These are phyloP conservation scores for Atherinosoma microstoma DNA, from an alignment of 2,797 vertebrate genomes.

Conservation along the genomic window DNA sequence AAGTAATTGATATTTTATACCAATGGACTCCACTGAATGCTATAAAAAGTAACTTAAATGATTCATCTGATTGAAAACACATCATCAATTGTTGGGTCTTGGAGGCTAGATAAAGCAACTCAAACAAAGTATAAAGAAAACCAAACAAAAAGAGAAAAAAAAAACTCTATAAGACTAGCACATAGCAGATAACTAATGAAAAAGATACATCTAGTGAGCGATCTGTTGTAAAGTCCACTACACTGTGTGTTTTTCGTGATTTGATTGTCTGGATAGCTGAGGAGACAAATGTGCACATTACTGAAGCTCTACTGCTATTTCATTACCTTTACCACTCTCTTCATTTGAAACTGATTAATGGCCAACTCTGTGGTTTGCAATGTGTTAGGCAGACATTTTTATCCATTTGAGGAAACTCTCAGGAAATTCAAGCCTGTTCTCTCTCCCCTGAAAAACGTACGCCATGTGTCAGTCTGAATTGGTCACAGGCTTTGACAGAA, in stretches of 20 bases:
- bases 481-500: slow-evolving; percentile 33
- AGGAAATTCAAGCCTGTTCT: slow-evolving; percentile 24
- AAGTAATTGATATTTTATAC: too few species aligned
- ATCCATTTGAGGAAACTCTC: slow-evolving; percentile 56
- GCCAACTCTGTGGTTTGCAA: slow-evolving; percentile 31
- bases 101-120: not conserved
- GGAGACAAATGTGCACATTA: slow-evolving; percentile 53
- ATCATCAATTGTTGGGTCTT: not conserved
- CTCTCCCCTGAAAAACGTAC: slow-evolving; percentile 34
- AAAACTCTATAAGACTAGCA: too few species aligned
- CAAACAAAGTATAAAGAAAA: not conserved
- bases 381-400: slow-evolving; percentile 46
- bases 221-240: slow-evolving; percentile 6
- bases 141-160: not conserved
- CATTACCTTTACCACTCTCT: slow-evolving; percentile 33
- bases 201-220: not conserved
- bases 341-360: slow-evolving; percentile 37
- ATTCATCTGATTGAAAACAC: not conserved
- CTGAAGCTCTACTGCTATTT: slow-evolving; percentile 36
- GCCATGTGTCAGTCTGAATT: slow-evolving; percentile 26
- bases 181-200: not conserved
- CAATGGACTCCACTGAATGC: too few species aligned
- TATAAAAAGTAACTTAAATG: not conserved
- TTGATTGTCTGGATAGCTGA: slow-evolving; percentile 26
- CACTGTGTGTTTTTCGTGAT: not conserved